Conservation (phyloP, 2,888 invertebrate species). For the Acleris literana region DNA sequence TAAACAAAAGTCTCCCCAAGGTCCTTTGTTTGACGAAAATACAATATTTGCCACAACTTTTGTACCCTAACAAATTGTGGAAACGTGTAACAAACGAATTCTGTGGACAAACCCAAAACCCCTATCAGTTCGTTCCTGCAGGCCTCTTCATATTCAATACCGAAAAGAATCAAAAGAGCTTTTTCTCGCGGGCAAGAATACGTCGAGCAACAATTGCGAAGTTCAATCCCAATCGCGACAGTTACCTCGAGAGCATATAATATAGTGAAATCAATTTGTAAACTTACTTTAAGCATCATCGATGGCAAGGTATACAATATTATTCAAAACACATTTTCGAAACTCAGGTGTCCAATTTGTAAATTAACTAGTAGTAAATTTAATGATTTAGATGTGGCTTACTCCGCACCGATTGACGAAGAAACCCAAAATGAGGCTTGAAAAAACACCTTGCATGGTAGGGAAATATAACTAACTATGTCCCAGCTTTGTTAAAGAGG, state of each 20-base stretch:
- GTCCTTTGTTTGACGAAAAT: slow-evolving; percentile 1
- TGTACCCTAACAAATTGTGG: background rate
- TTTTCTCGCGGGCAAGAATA: slow-evolving; percentile 1
- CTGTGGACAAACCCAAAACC: slow-evolving; percentile 8
- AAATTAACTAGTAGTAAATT: too few relatives aligned
- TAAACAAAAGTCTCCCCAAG: background rate
- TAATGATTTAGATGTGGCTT: too few relatives aligned
- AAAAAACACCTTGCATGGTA: too few relatives aligned
- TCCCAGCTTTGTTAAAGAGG: too few relatives aligned
- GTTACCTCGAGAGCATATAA: slow-evolving; percentile 8
- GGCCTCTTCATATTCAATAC: slow-evolving; percentile 20
- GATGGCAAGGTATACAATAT: slow-evolving; percentile 10
- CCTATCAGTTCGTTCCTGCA: slow-evolving; percentile 13
- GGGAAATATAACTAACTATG: too few relatives aligned
- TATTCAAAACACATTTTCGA: too few relatives aligned
- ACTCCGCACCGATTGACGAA: too few relatives aligned
- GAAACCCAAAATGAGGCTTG: too few relatives aligned
- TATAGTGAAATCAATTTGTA: slow-evolving; percentile 16
- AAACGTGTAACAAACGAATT: slow-evolving; percentile 13
- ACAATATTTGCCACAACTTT: background rate
- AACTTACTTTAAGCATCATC: background rate
- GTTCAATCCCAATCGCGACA: slow-evolving; percentile 8
- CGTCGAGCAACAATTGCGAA: background rate
- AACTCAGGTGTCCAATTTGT: too few relatives aligned
- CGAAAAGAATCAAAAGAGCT: slow-evolving; percentile 14